These are phyloP conservation scores for Salvelinus fontinalis DNA, from an alignment of 2,113 vertebrate species.

Conservation along the genomic window DNA sequence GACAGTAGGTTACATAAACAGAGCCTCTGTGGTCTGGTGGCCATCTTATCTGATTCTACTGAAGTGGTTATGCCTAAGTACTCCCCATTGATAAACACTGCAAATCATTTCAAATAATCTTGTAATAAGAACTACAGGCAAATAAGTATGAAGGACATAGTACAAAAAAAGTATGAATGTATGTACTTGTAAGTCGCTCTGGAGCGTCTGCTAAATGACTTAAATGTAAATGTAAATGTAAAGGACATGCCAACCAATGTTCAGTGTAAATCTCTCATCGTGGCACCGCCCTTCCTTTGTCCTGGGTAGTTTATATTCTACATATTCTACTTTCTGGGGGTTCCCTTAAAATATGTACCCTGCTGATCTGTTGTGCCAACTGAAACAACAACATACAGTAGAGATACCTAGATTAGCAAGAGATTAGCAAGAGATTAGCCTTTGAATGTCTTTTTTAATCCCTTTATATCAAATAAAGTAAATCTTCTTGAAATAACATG, in stretches of 20 bases:
- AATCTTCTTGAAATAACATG: background rate
- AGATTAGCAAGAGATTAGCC: slow-evolving; percentile 57
- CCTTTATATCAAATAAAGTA: background rate
- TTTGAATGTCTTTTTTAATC: background rate
- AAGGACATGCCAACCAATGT: no score
- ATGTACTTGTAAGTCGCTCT: no score
- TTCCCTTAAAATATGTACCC: background rate
- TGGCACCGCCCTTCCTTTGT: background rate
- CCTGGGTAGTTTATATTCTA: background rate
- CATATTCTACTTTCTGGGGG: background rate
- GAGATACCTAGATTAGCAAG: slow-evolving; percentile 45
- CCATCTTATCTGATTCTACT: slow-evolving; percentile 46
- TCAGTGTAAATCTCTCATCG: background rate
- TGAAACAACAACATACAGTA: slow-evolving; percentile 18
- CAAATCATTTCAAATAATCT: slow-evolving; percentile 32
- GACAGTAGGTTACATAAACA: slow-evolving; percentile 29
- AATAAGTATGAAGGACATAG: no score
- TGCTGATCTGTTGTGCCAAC: slow-evolving; percentile 24
- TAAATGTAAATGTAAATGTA: no score
- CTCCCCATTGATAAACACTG: slow-evolving; percentile 37
- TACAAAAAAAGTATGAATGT: no score
- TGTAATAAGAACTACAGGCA: slow-evolving; percentile 11
- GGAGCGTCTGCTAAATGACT: no score
- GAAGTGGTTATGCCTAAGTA: slow-evolving; percentile 46
- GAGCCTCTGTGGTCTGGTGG: slow-evolving; percentile 14